Conservation (phyloP, 2,797 vertebrate species). For the Aselliscus stoliczkanus region DNA sequence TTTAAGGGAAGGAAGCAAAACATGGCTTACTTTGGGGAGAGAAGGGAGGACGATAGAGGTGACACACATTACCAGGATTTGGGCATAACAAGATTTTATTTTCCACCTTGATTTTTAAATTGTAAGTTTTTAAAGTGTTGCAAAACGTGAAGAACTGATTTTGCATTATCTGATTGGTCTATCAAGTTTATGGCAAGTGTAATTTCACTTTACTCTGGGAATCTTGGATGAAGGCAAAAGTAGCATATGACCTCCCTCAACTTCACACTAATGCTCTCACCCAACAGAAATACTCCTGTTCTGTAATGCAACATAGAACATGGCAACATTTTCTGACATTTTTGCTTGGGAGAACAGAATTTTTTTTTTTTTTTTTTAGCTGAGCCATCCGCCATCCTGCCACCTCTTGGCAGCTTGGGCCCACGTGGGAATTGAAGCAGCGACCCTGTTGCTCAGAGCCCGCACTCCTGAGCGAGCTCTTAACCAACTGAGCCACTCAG, state of each 20-base stretch:
- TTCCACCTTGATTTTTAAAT: slow-evolving; percentile 32
- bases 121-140: neutral
- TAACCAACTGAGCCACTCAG: too few species aligned
- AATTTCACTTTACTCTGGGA: neutral
- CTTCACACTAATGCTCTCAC: neutral
- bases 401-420: too few species aligned
- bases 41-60: neutral
- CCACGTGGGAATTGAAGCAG: too few species aligned
- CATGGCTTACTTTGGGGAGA: neutral
- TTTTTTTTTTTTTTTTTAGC: too few species aligned
- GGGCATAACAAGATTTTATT: neutral
- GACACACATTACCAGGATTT: neutral
- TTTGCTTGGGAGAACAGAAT: neutral
- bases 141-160: neutral
- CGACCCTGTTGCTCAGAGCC: too few species aligned
- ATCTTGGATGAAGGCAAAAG: neutral
- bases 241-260: neutral
- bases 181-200: neutral
- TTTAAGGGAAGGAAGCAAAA: neutral
- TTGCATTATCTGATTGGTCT: neutral
- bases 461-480: too few species aligned
- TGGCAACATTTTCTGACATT: neutral
- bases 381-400: too few species aligned
- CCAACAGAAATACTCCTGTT: neutral
- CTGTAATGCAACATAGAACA: neutral